Conservation (phyloP, 2,888 invertebrate species). For the Hypercompe scribonia region DNA sequence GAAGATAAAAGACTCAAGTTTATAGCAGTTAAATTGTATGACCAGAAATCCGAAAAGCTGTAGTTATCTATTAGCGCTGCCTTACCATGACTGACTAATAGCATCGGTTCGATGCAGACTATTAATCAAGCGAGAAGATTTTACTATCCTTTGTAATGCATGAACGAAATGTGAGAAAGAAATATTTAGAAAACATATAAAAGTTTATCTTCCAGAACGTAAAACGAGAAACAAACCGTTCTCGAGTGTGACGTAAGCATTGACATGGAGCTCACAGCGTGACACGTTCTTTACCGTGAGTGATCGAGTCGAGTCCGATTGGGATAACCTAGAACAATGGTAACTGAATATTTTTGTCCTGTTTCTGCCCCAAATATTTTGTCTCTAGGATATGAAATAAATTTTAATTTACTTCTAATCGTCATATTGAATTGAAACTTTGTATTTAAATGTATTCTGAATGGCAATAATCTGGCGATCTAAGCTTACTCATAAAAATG, state of each 20-base stretch:
- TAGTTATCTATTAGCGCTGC: not conserved
- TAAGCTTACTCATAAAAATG: no score
- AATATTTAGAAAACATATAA: not conserved
- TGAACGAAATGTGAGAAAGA: not conserved
- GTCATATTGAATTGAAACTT: no score
- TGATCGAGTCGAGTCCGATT: slow-evolving; percentile 58
- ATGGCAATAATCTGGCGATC: no score
- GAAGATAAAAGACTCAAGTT: no score
- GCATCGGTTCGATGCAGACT: no score
- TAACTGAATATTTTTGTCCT: no score
- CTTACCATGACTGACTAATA: not conserved
- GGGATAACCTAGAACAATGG: slow-evolving; percentile 61
- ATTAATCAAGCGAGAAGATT: no score
- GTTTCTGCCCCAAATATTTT: no score
- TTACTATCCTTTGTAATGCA: not conserved
- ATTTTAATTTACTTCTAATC: no score
- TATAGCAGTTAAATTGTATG: no score
- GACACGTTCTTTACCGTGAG: slow-evolving; percentile 66
- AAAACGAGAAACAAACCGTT: not conserved
- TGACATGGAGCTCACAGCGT: slow-evolving; percentile 59
- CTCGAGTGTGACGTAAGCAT: slow-evolving; percentile 54
- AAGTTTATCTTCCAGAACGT: not conserved
- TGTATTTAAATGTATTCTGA: no score
- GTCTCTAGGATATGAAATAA: no score
- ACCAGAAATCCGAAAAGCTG: not conserved